Conservation (phyloP, 2,888 invertebrate genomes). For the Exephanes ischioxanthus region DNA sequence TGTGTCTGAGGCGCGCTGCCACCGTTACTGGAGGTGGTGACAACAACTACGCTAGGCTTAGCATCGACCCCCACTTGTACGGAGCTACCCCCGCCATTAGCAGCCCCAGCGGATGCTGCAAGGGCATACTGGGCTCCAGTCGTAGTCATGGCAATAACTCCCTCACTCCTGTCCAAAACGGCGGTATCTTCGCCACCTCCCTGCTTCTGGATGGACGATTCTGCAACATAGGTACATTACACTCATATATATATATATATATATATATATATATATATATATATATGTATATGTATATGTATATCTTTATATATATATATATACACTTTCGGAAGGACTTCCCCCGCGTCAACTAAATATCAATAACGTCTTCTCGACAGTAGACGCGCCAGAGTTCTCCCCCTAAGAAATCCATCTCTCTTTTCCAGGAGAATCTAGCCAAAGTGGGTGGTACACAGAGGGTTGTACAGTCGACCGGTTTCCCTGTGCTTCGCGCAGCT, state of each 20-base stretch:
- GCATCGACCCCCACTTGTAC: slow-evolving; percentile 81
- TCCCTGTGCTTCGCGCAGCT: neutral
- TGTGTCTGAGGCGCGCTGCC: slow-evolving; percentile 81
- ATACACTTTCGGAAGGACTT: slow-evolving; percentile 26
- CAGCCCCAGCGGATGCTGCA: slow-evolving; percentile 83
- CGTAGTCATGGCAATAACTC: slow-evolving; percentile 84
- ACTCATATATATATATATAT: slow-evolving; percentile 54
- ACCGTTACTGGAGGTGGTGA: slow-evolving; percentile 82
- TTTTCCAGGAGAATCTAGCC: neutral
- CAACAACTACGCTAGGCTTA: slow-evolving; percentile 82
- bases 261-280: slow-evolving; percentile 59
- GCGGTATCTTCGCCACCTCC: slow-evolving; percentile 79
- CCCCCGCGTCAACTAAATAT: slow-evolving; percentile 72
- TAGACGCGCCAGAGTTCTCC: neutral
- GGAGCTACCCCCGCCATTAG: slow-evolving; percentile 81
- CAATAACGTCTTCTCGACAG: slow-evolving; percentile 75
- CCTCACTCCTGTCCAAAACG: slow-evolving; percentile 80
- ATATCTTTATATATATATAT: slow-evolving; percentile 49
- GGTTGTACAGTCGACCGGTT: neutral
- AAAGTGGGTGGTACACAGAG: neutral
- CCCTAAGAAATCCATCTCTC: slow-evolving; percentile 37
- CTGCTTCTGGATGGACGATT: slow-evolving; percentile 77
- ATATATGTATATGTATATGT: slow-evolving; percentile 47
- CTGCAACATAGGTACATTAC: slow-evolving; percentile 76
- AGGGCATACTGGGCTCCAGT: slow-evolving; percentile 84